Conservation (phyloP, 2,797 vertebrate genomes). For the Borostomias antarcticus region DNA sequence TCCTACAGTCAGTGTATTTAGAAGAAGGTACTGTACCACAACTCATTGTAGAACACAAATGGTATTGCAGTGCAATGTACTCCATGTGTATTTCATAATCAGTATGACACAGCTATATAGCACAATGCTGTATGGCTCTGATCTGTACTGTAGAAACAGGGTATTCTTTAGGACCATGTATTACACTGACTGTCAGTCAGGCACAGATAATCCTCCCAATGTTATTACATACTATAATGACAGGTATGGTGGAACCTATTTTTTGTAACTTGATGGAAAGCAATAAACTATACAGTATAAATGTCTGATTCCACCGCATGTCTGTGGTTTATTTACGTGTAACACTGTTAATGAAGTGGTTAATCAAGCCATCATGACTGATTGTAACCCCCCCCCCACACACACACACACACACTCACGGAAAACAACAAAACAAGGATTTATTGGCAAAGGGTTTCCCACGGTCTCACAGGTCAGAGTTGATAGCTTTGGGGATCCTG, state of each 20-base stretch:
- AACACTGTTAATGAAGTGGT: too few species aligned
- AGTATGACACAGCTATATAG: background rate
- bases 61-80: slow-evolving; percentile 8
- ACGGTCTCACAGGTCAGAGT: background rate
- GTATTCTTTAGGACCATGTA: slow-evolving; percentile 2
- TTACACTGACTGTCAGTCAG: slow-evolving; percentile 46
- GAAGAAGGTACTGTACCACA: background rate
- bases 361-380: too few species aligned
- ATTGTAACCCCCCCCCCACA: too few species aligned
- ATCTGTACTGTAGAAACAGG: background rate
- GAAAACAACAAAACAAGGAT: background rate
- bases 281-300: slow-evolving; percentile 73
- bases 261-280: slow-evolving; percentile 64
- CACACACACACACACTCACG: too few species aligned
- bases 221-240: slow-evolving; percentile 52
- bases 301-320: slow-evolving; percentile 26
- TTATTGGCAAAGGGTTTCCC: background rate
- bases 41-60: slow-evolving; percentile 13
- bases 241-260: slow-evolving; percentile 17
- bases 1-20: background rate
- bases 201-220: slow-evolving; percentile 36
- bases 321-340: too few species aligned
- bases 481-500: slow-evolving; percentile 56
- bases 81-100: slow-evolving; percentile 6
- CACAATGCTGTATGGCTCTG: background rate